Base-by-base conservation (phyloP, 2,888 invertebrate species). In the Caenorhabditis sp. region DNA sequence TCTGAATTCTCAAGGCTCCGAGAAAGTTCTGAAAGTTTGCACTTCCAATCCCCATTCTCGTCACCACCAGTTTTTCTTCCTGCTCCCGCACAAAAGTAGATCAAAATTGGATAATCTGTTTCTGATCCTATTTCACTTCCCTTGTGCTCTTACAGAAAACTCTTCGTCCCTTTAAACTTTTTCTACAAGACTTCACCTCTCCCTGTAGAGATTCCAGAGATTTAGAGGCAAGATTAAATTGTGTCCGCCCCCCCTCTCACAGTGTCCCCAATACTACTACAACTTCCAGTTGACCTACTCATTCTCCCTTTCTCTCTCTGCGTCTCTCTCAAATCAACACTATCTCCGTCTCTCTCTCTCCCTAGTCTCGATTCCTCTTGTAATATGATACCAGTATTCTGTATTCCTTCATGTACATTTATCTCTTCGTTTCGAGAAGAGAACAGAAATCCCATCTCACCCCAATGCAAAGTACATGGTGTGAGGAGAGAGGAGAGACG, bases 301-400 rank as follows among this genome's bases (percentile, higher is more conserved):
- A 51, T 66, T 47, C 19, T 64, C 41, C 5, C 56, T 64, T 28
- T 70, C 70, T 3, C 2, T 70, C 38, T 47, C 47, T 47, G 19
- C 19, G 4, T 22, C 38, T 70, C 31, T 56, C 51, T 31, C 31
- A 35, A 10, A 38, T 31, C 28, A 72, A 73, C 14, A 88, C 86
- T 58, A 85, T 87, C 79, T 31, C 88, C 28, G n/a, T 85, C 85
- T 14, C 86, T 87, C 59, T 84, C 84, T 0, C 89, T 89, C 69
- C 88, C n/a, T n/a, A n/a, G 87, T 59, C 88, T 16, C 28, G 38
- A 19, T 8, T 35, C 54, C 63, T 64, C 51, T 74, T 64, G 74
- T 74, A 74, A 74, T 74, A 61, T 74, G 74, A 74, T 74, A 74
- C 74, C 64, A 74, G 64, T 74, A 73, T 59, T 72, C 59, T 41